Evolutionary conservation across 2,888 invertebrate species (phyloP), one percentile per base, ranked within the genome.

Genomic region (Criorhina ranunculi): DNA sequence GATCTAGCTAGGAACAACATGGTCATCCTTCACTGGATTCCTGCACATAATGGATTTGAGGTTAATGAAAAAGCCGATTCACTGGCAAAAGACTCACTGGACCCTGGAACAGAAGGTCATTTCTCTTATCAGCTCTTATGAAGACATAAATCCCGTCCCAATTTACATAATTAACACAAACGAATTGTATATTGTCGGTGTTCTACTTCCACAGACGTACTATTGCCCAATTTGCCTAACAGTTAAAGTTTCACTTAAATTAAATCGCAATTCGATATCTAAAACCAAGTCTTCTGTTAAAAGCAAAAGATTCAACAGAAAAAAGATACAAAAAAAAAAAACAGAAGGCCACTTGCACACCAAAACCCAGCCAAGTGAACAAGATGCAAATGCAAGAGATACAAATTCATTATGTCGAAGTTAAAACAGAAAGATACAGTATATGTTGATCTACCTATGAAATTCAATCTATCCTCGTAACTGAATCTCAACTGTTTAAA

Each of bases 161-260:
- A 9, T 40, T 78, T 72, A 62, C 64, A 72, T 72, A 55, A 72
- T 35, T 44, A 44, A 70, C 35, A 31, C 59, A 55, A 75, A 59
- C 55, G 72, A 73, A 66, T 72, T 33, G 60, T 62, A 62, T 75
- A 67, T 75, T 44, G 24, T 60, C 51, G 37, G 15, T 29, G 80
- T 75, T 75, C 80, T 62, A 80, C 60, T 75, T 80, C 66, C 3
- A 29, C 51, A 66, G 37, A 55, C 9, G 44, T 4, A 24, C 24
- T 67, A 62, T 80, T 80, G 60, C 80, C 75, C 75, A 80, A 80
- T 78, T 78, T 44, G 29, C 4, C 44, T n/a, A 53, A 55, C 46
- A 53, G 51, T 9, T 80, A 46, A 60, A 33, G 73, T 80, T 80
- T 80, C 79, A 80, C 53, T 62, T 44, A 62, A 80, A 80, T 69